phyloP scores from a whole-genome alignment of 2,797 vertebrate species.

The Halcyon chelicuti region DNA sequence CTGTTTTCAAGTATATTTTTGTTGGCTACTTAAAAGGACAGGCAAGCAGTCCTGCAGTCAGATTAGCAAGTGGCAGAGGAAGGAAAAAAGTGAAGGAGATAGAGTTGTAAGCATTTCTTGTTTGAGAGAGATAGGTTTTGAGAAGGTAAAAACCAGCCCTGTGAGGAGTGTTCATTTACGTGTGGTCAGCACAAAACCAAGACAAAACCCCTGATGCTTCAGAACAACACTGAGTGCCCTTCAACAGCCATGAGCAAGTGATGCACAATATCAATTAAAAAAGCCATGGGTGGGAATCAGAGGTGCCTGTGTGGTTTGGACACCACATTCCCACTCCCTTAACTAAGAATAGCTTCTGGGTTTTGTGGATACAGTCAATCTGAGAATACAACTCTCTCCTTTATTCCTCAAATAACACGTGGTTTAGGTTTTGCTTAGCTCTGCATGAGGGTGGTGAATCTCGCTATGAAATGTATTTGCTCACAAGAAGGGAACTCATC shows the following conservation, averaged over 20 bases:
- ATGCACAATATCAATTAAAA: not conserved
- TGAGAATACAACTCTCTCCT: not conserved
- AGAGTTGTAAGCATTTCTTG: not conserved
- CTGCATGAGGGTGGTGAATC: not conserved
- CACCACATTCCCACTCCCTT: not conserved
- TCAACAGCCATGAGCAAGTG: not conserved
- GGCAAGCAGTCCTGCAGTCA: not conserved
- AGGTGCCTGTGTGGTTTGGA: not conserved
- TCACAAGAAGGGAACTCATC: not conserved
- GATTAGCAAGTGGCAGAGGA: not conserved
- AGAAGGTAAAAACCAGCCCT: not conserved
- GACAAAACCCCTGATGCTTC: not conserved
- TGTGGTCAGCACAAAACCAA: not conserved
- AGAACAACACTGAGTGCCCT: not conserved
- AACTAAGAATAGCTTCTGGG: not conserved
- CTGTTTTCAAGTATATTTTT: conserved; percentile 31
- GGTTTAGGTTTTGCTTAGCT: not conserved
- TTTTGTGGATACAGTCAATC: not conserved
- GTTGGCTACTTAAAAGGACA: not conserved
- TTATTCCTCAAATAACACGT: not conserved
- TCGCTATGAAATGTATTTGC: not conserved
- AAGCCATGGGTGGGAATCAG: not conserved
- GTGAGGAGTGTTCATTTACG: not conserved
- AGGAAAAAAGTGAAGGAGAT: not conserved
- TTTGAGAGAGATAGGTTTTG: not conserved